phyloP scores from a whole-genome alignment of 2,113 vertebrate genomes.

The Anarhynchus alexandrinus region DNA sequence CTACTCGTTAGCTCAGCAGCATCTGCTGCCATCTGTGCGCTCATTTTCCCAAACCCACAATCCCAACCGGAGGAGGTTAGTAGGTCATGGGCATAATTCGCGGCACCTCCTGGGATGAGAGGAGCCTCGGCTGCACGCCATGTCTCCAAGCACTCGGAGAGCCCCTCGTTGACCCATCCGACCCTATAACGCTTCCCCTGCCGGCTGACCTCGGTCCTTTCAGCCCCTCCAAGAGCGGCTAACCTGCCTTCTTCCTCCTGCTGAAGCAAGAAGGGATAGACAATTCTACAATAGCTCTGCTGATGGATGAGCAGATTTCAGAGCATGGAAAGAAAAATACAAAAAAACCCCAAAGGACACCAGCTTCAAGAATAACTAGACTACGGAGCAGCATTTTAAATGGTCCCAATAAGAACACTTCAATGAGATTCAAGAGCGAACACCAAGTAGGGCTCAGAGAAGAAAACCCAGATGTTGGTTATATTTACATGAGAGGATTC shows the following conservation, averaged over 20 bases:
- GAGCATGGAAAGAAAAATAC: not conserved
- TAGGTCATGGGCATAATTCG: conserved; percentile 20
- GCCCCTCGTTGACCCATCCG: not conserved
- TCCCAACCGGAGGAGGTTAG: conserved; percentile 34
- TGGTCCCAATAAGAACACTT: not conserved
- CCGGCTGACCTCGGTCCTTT: not conserved
- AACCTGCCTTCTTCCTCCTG: no score
- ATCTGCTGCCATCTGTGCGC: conserved; percentile 44
- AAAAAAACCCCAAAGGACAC: not conserved
- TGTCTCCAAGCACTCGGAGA: not conserved
- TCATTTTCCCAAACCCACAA: not conserved
- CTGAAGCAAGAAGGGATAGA: not conserved
- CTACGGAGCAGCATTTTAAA: not conserved
- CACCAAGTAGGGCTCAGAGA: not conserved
- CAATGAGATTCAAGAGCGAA: not conserved
- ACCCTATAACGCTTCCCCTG: not conserved
- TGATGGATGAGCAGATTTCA: not conserved
- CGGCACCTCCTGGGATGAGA: not conserved
- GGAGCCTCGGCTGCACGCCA: rapidly evolving
- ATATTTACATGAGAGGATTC: not conserved
- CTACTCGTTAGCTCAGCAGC: not conserved
- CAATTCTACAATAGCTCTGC: not conserved
- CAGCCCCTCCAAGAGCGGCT: not conserved
- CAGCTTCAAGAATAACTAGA: not conserved
- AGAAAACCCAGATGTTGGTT: not conserved